These are phyloP conservation scores for Phylloscopus trochiloides DNA, from an alignment of 2,113 vertebrate genomes.

Conservation along the genomic window DNA sequence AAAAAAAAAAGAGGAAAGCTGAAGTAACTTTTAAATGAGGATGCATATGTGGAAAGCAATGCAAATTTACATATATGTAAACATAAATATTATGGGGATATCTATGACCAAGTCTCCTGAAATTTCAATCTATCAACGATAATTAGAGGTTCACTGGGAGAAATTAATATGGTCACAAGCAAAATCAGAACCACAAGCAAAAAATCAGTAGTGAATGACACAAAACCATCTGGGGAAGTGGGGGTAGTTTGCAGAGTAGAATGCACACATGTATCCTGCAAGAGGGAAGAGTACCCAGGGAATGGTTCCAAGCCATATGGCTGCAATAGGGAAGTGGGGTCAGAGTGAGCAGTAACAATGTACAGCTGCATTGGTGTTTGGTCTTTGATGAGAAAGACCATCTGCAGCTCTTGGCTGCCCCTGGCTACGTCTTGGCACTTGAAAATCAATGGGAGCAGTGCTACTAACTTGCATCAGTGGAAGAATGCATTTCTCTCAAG, in stretches of 20 bases:
- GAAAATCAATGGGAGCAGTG: not conserved
- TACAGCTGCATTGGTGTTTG: not conserved
- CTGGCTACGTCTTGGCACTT: not conserved
- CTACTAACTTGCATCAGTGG: not conserved
- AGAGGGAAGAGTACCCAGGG: not conserved
- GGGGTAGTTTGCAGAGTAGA: not conserved
- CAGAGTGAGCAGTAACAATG: rapidly evolving
- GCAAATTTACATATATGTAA: not conserved
- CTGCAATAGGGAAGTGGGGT: not conserved
- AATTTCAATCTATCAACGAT: not conserved
- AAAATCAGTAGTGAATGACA: not conserved
- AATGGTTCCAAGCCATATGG: not conserved
- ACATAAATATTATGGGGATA: not conserved
- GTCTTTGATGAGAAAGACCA: not conserved
- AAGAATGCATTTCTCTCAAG: not conserved
- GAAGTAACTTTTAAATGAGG: not conserved
- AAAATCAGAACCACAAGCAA: not conserved
- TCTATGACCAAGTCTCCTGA: not conserved
- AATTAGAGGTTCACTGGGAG: not conserved
- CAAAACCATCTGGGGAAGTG: rapidly evolving
- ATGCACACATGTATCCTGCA: rapidly evolving
- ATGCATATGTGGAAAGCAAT: not conserved
- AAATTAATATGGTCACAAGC: rapidly evolving
- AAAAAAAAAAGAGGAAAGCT: not conserved
- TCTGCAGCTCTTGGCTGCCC: not conserved